Base-by-base conservation (phyloP, 2,888 invertebrate genomes). In the Gortyna flavago region DNA sequence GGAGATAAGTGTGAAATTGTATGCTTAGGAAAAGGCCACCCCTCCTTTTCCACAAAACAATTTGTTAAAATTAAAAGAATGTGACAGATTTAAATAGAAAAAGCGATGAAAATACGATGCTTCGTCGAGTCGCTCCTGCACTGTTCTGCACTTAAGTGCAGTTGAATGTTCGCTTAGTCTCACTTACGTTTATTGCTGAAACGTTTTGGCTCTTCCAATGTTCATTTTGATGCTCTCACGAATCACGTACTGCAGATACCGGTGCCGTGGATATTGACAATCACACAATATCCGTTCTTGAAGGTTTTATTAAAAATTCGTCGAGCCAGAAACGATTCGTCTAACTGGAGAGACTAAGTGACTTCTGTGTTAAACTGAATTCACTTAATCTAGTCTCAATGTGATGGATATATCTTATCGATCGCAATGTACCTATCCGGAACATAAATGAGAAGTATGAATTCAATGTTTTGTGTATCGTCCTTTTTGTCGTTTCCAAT, bases 171-270 rank as follows among this genome's bases (percentile, higher is more conserved):
- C 72, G 35, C 71, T 73, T 64, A 70, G 59, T 80, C 44, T 57
- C 48, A 65, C 68, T 72, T 57, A 68, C 13, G 64, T 77, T 57
- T 71, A 84, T 71, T 59, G 70, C 54, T 72, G 48, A 77, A 77
- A 69, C 35, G 57, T 74, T 68, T 69, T 69, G 48, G 73, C 67
- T 76, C 48, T 59, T 70, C 18, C 21, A 35, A 66, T 44, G 59
- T 72, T 57, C 38, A 59, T 80, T 64, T 65, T 59, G 13, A 72
- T 69, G 29, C 44, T 64, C 44, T 59, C 48, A 57, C 62, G 44
- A 21, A 57, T 79, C 62, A 62, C 77, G 41, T 62, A 51, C 54
- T 41, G 57, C 66, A 32, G 48, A 48, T 48, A 54, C 44, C 35
- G 21, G 44, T 25, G 13, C 57, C 2, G 25, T 32, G n/a, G 29